Evolutionary conservation across 2,113 vertebrate genomes (phyloP), one percentile per base, ranked within the genome.

Genomic region (Tapirus terrestris): DNA sequence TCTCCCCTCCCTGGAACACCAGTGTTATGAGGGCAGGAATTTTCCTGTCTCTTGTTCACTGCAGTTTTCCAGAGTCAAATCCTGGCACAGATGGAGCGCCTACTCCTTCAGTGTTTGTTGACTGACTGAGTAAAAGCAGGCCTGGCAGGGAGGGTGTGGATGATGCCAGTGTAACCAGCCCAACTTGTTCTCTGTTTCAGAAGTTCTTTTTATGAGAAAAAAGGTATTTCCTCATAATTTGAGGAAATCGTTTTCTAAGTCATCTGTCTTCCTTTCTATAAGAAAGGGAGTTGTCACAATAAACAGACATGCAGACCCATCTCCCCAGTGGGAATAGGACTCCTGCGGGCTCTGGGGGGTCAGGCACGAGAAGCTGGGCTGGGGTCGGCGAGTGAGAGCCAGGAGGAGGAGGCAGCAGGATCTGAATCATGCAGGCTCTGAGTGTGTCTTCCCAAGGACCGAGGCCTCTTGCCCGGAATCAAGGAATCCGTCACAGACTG

Each of bases 351-450:
- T 8, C 53, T 60, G 36, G 68, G 36, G 43, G 68, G 5, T 43
- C 8, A 1, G 33, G 53, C n/a, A 0, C 27, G n/a, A 39, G 56
- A 23, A 77, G 33, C 72, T 76, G 53, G 27, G 65, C 25, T 1
- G 5, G 56, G 51, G 11, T 39, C 33, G 29, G 43, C 51, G 13
- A 43, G 43, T 29, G 14, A 11, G 17, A 53, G 11, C 8, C 5
- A 3, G 23, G 16, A 27, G 9, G n/a, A 2, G 1, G 17, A 43
- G 11, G 27, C 51, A 72, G 25, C 8, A 17, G 87, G 31, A 27
- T 39, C 0, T 4, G 23, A 8, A 60, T 27, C 1, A 0, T 3
- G 23, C 11, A 0, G 23, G 23, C 10, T 9, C 51, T 39, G 36
- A 20, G 68, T 13, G 51, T 29, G 67, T 20, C 67, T 88, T 18